Conservation (phyloP, 23 tunicate species). For the Trididemnum clinides region DNA sequence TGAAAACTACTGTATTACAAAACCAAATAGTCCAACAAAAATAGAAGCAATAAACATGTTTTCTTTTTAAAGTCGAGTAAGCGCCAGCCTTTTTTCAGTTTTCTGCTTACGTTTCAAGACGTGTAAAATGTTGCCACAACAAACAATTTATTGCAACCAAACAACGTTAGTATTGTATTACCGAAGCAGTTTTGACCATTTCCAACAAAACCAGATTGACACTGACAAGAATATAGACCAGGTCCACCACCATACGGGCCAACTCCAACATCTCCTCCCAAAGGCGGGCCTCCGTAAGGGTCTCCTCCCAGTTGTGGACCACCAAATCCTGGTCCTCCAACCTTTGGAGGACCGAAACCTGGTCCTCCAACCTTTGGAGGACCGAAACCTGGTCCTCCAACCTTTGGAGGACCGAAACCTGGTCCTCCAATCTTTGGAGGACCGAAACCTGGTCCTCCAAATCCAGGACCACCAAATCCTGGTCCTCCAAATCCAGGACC, state of each 20-base stretch:
- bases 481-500: background rate
- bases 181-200: background rate
- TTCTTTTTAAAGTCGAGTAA: no score
- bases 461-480: background rate
- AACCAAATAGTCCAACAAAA: no score
- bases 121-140: no score
- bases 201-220: background rate
- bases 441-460: background rate
- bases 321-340: slow-evolving; percentile 1
- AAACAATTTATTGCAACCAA: no score
- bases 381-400: background rate
- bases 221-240: background rate
- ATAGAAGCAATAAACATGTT: no score
- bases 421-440: background rate
- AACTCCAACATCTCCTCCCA: background rate
- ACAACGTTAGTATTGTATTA: no score
- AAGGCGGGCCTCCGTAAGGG: background rate
- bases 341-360: background rate
- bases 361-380: background rate
- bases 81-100: no score
- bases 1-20: no score
- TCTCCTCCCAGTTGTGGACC: slow-evolving; percentile 9
- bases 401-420: background rate
- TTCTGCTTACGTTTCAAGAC: no score
- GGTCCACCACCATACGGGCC: background rate